Percentiles rank a stretch among this genome's conserved stretches.
Conservation (phyloP, 2,888 invertebrate species). For the Ichneumoninae sp. region DNA sequence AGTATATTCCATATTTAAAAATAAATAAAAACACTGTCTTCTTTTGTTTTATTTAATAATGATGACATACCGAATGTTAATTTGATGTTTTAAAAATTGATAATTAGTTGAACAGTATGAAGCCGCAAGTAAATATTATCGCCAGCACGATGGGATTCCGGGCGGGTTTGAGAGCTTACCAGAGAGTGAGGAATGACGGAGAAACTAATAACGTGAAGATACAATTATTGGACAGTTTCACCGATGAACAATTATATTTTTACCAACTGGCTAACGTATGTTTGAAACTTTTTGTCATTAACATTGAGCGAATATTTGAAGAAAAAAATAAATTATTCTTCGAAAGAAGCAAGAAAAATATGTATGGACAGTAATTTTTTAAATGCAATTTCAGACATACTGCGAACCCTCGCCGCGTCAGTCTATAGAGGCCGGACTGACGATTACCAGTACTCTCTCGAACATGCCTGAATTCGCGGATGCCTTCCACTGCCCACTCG, state of each 20-base stretch:
- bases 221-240: background rate
- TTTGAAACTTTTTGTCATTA: background rate
- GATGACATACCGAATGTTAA: no score
- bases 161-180: background rate
- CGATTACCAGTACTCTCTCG: slow-evolving; percentile 88
- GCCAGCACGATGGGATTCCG: background rate
- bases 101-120: background rate
- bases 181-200: background rate
- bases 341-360: background rate
- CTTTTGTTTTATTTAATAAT: background rate
- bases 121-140: background rate
- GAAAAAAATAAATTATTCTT: background rate
- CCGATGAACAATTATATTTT: background rate
- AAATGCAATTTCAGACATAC: background rate
- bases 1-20: background rate
- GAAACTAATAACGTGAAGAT: background rate
- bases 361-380: background rate
- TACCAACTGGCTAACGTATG: background rate
- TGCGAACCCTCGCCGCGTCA: background rate
- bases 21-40: background rate
- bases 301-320: background rate
- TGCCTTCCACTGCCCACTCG: slow-evolving; percentile 87
- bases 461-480: slow-evolving; percentile 88
- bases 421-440: slow-evolving; percentile 80
- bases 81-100: background rate